A percentile compares a stretch with the other conserved stretches of the same genome.
Conservation (phyloP, 2,888 invertebrate genomes). For the Microplitis deprimator region DNA sequence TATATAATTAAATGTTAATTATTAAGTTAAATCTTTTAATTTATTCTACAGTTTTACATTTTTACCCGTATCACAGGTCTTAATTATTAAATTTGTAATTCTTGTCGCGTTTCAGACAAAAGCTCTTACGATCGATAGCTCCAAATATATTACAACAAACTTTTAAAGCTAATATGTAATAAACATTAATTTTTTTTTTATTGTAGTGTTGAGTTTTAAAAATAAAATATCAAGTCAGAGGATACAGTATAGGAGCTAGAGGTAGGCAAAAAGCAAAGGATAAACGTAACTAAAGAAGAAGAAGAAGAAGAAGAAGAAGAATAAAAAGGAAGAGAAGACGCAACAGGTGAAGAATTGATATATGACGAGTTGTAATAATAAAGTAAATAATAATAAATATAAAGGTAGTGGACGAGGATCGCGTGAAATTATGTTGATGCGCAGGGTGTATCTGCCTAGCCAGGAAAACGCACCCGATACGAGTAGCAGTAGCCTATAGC, state of each 20-base stretch:
- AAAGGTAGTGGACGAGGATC: background rate
- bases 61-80: background rate
- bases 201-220: no score
- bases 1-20: background rate
- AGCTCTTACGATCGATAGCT: background rate
- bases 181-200: no score
- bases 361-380: background rate
- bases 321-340: background rate
- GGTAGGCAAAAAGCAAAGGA: background rate
- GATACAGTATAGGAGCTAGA: no score
- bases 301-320: no score
- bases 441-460: no score
- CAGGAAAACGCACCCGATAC: background rate
- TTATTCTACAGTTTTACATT: background rate
- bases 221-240: no score
- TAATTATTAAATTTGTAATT: constrained; percentile 6
- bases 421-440: no score
- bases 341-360: background rate
- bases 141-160: background rate
- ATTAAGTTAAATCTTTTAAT: background rate
- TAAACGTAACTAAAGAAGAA: background rate
- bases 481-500: background rate
- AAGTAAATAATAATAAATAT: background rate
- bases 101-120: background rate
- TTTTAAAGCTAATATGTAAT: no score